Evolutionary conservation across 2,888 invertebrate genomes (phyloP), one percentile per base, ranked within the genome.

Genomic region (Nowickia ferox): DNA sequence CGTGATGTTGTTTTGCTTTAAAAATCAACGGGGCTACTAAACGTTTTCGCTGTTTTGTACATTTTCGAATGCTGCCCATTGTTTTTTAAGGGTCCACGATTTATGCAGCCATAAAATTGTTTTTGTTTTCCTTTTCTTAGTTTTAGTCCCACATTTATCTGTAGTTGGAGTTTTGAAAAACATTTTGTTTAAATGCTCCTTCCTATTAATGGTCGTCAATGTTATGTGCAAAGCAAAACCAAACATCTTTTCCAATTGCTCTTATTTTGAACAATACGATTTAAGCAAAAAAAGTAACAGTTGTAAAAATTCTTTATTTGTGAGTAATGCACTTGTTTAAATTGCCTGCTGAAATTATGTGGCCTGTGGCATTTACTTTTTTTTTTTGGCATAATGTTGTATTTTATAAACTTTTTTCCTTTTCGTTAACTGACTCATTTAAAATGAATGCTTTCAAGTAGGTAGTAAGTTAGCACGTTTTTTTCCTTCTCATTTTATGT

Each of bases 311-410:
- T 68, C 68, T 81, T 75, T 53, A 53, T 38, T 77, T 72, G 51
- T 78, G 77, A 78, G 65, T 78, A 84, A 78, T 72, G 19, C 83
- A 84, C 83, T 84, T 84, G 83, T 61, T 83, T 84, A 48, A 82
- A 76, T 57, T 72, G 66, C 59, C 72, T 77, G 66, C 66, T 78
- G 19, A 71, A 84, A 71, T 77, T 77, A 80, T 81, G 57, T 65
- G 76, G 30, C 53, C 63, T 65, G 63, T 61, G 42, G 75, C 40
- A 22, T 10, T 5, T 9, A 46, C 48, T 40, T 38, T 53, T 19
- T 74, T 57, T 68, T 74, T 55, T 71, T 82, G 46, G 48, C 69
- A 69, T 55, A 48, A 71, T 68, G 15, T 30, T 59, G 74, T 53
- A 19, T 11, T 76, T 63, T 19, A 22, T 22, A 19, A 48, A 40